Conservation (phyloP, 1,140 invertebrate species). For the Drosophila repletoides region DNA sequence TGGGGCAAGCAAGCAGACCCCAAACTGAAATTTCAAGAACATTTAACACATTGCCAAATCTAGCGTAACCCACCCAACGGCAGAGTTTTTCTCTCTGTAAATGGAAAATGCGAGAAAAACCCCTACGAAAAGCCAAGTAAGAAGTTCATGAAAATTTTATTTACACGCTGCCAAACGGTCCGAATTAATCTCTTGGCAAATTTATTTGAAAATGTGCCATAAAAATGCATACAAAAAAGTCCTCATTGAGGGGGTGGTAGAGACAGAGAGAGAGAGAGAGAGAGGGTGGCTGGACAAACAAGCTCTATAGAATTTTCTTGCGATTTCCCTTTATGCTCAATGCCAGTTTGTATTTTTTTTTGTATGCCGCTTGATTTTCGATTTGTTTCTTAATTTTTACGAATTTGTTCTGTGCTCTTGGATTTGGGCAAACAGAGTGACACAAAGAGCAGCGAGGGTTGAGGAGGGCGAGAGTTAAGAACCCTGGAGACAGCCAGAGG, state of each 20-base stretch:
- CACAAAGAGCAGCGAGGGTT: background rate
- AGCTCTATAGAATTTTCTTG: slow-evolving; percentile 65
- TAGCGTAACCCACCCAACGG: slow-evolving; percentile 68
- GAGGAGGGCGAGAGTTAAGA: background rate
- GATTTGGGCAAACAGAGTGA: slow-evolving; percentile 50
- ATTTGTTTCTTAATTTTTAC: slow-evolving; percentile 81
- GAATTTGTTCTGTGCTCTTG: slow-evolving; percentile 72
- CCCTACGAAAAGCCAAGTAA: slow-evolving; percentile 34
- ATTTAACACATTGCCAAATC: slow-evolving; percentile 80
- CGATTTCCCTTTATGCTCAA: slow-evolving; percentile 30
- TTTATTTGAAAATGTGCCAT: slow-evolving; percentile 81
- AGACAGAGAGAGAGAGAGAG: background rate
- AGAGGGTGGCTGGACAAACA: slow-evolving; percentile 56
- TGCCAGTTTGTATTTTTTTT: slow-evolving; percentile 14
- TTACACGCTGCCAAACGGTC: slow-evolving; percentile 78
- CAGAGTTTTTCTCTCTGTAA: too few relatives aligned
- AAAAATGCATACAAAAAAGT: slow-evolving; percentile 74
- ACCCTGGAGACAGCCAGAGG: slow-evolving; percentile 39
- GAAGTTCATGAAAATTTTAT: slow-evolving; percentile 80
- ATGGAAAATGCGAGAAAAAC: background rate
- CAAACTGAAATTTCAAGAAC: slow-evolving; percentile 69
- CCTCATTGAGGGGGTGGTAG: background rate
- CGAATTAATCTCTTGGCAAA: slow-evolving; percentile 79
- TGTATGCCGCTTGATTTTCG: slow-evolving; percentile 69
- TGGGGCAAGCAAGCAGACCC: slow-evolving; percentile 48